Conservation (phyloP, 2,797 vertebrate genomes). For the Sebastes diploproa region DNA sequence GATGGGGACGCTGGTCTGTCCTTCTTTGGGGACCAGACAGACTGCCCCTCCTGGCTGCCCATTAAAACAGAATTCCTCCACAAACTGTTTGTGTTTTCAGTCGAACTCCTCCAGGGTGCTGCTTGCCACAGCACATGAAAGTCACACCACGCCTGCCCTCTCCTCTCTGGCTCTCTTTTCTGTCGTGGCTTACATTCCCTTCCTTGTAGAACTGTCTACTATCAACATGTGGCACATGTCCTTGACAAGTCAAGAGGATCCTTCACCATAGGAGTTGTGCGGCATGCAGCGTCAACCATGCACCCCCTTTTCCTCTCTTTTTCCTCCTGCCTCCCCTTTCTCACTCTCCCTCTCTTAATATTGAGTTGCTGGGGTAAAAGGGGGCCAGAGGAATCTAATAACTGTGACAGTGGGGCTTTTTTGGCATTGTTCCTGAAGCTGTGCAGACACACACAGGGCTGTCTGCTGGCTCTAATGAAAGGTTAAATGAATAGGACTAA, state of each 20-base stretch:
- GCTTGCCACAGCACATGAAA: conserved; percentile 70
- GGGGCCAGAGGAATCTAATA: conserved; percentile 95
- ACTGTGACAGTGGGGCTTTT: conserved; percentile 96
- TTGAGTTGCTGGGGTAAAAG: conserved; percentile 95
- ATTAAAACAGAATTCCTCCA: conserved; percentile 87
- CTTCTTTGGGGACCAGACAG: conserved; percentile 77
- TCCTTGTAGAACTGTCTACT: conserved; percentile 79
- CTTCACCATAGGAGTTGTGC: conserved; percentile 72
- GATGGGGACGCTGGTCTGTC: conserved; percentile 16
- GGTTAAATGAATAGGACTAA: conserved; percentile 99
- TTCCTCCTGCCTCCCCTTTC: conserved; percentile 60
- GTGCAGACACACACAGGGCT: conserved; percentile 86
- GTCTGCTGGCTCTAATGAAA: conserved; percentile 96
- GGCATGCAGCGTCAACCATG: conserved; percentile 47
- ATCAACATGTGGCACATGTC: conserved; percentile 97
- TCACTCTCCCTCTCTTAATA: conserved; percentile 85
- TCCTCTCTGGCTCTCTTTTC: conserved; percentile 32
- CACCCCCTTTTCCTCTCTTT: conserved; percentile 39
- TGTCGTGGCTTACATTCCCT: conserved; percentile 40
- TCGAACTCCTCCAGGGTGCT: conserved; percentile 84
- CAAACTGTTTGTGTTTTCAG: conserved; percentile 87
- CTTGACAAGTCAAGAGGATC: conserved; percentile 90
- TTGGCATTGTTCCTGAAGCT: conserved; percentile 89
- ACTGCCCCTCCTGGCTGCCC: conserved; percentile 73
- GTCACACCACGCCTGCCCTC: conserved; percentile 48